Conservation (phyloP, 2,797 vertebrate genomes). For the Selene dorsalis region DNA sequence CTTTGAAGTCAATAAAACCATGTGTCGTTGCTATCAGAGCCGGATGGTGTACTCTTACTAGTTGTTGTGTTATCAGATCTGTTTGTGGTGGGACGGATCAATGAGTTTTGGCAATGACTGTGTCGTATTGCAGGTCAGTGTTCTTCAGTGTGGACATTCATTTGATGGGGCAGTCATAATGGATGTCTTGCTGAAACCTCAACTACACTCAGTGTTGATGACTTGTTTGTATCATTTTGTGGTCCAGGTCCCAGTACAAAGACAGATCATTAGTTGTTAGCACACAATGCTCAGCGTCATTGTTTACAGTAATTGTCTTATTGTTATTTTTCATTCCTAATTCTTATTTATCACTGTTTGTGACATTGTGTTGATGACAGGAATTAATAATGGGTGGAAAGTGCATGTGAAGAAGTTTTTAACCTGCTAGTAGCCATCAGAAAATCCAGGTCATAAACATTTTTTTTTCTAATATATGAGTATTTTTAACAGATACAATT, state of each 20-base stretch:
- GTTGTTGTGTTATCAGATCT: conserved; percentile 45
- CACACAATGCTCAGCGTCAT: background rate
- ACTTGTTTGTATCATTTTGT: background rate
- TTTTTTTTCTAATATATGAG: background rate
- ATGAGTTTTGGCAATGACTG: conserved; percentile 19
- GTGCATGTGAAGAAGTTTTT: background rate
- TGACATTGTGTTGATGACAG: background rate
- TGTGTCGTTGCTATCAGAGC: background rate
- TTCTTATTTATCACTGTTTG: background rate
- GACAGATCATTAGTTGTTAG: background rate
- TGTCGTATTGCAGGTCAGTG: conserved; percentile 13
- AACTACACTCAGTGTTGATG: background rate
- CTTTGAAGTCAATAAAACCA: background rate
- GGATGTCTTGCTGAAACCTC: background rate
- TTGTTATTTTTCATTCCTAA: background rate
- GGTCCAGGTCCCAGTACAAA: background rate
- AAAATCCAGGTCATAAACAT: background rate
- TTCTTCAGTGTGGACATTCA: conserved; percentile 7
- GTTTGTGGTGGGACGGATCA: conserved; percentile 29
- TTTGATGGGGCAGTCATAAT: conserved; percentile 19
- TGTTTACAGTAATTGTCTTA: background rate
- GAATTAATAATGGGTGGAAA: background rate
- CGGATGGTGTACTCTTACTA: background rate
- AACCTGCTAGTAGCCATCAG: background rate
- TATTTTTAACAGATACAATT: background rate